Evolutionary conservation across 2,113 vertebrate species (phyloP), one percentile per base, ranked within the genome.

Genomic region (Sceloporus tristichus): DNA sequence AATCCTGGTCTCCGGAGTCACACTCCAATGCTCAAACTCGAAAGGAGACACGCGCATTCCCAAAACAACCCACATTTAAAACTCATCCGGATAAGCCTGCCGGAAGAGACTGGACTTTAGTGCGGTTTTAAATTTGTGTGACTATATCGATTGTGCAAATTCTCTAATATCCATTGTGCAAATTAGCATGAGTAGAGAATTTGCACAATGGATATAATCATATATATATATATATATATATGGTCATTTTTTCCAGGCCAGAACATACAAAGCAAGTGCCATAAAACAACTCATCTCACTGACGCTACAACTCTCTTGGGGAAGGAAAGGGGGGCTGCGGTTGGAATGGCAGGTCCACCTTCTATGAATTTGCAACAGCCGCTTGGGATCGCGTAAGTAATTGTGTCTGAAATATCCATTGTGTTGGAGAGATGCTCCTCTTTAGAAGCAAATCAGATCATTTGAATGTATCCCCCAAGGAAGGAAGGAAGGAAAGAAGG

Each of bases 381-480:
- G 0, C 0, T 38, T 86, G 81, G 74, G 66, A 87, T 73, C 3
- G 0, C 68, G 34, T 85, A 82, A 79, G 42, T 16, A 23, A 0
- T 0, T 54, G 88, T 40, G 80, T 0, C n/a, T 16, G 91, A 25
- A 90, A 19, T 0, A 11, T 56, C 88, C 34, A 18, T 2, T 0
- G 0, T 0, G 80, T 74, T 48, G 76, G 8, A 82, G 65, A 40
- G 90, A 56, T 0, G 21, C 78, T 38, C 5, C 85, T 68, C 84
- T 27, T 27, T 7, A 6, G 86, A 86, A 85, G 40, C 48, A 8
- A 70, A 14, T 7, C 29, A 0, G 18, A 78, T 75, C 0, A 0
- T 85, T 86, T 21, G 0, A 0, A 2, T 0, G 1, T 21, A 0
- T 68, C 16, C 85, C 88, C 19, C 0, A 0, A 4, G 68, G 27